Evolutionary conservation across 2,797 vertebrate genomes (phyloP), one percentile per base, ranked within the genome.

Genomic region (Brotogeris chrysoptera): DNA sequence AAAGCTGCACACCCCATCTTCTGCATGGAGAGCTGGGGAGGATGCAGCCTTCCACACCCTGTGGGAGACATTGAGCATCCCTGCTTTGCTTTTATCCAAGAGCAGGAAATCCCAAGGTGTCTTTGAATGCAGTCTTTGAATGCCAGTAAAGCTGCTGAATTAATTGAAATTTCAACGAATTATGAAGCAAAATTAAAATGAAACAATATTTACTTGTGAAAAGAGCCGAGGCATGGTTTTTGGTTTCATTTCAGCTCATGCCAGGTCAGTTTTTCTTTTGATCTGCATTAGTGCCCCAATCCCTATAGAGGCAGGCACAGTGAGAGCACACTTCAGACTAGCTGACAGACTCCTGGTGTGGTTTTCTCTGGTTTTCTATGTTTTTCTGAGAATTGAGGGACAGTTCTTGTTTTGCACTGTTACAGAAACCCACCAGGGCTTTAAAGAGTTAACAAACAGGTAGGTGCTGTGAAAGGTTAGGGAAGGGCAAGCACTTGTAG

Each of bases 321-420:
- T 10, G 44, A 66, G 64, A 90, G 57, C 78, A 50, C 49, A 10
- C 61, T 80, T 78, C 59, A 39, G 66, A 39, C 60, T 19, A 38
- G 49, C 90, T 91, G 86, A 34, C 63, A 90, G 46, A 34, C 59
- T 86, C 68, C 79, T 94, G 57, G 11, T 94, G 95, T 91, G 95
- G 95, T 94, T 97, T 96, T 81, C 53, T 95, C 93, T 91, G 95
- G 95, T 93, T 97, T 96, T 81, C 53, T 69, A 30, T 72, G 66
- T 66, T 88, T 96, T 97, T 93, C 95, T 91, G 95, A 88, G 87
- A 96, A 92, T 30, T 41, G 0, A 55, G 34, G 91, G 85, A 65
- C 91, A 95, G 80, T 91, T 69, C 65, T 94, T 96, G 95, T 91
- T 97, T 94, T 96, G 73, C 94, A 76, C 12, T 82, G 80, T 88